These are phyloP conservation scores for Epinephelus coioides DNA, from an alignment of 2,797 vertebrate genomes.

Conservation along the genomic window DNA sequence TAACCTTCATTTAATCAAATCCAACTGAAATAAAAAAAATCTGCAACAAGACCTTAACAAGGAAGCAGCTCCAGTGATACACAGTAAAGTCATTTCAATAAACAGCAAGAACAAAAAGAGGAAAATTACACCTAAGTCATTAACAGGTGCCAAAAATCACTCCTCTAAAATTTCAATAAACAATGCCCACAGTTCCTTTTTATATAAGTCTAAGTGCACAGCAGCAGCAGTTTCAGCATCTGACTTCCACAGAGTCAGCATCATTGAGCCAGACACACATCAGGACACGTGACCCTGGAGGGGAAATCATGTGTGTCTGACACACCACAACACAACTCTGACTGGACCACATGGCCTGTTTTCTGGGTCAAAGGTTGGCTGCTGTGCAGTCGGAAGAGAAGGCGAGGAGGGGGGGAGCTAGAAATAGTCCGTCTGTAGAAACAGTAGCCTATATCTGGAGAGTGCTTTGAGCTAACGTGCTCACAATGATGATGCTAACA, in stretches of 20 bases:
- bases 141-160: background rate
- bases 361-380: constrained; percentile 70
- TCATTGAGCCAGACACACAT: constrained; percentile 26
- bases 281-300: constrained; percentile 47
- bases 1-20: constrained; percentile 15
- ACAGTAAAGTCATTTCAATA: background rate
- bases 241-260: constrained; percentile 15
- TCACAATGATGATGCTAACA: background rate
- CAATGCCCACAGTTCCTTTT: background rate
- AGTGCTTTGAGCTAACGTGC: no score
- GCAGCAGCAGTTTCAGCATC: background rate
- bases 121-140: background rate
- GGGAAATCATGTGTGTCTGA: constrained; percentile 52
- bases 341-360: constrained; percentile 47
- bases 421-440: constrained; percentile 33
- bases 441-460: background rate
- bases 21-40: constrained; percentile 5
- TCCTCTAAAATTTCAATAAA: no score
- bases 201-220: background rate
- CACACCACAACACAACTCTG: constrained; percentile 52
- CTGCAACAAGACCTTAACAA: background rate
- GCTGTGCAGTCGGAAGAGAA: constrained; percentile 16
- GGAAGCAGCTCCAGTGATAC: background rate
- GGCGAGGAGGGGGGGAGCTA: background rate
- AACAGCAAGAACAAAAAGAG: background rate